A percentile compares a stretch with the other conserved stretches of the same genome.
Conservation (phyloP, 2,113 vertebrate genomes). For the Rhinolophus ferrumequinum region DNA sequence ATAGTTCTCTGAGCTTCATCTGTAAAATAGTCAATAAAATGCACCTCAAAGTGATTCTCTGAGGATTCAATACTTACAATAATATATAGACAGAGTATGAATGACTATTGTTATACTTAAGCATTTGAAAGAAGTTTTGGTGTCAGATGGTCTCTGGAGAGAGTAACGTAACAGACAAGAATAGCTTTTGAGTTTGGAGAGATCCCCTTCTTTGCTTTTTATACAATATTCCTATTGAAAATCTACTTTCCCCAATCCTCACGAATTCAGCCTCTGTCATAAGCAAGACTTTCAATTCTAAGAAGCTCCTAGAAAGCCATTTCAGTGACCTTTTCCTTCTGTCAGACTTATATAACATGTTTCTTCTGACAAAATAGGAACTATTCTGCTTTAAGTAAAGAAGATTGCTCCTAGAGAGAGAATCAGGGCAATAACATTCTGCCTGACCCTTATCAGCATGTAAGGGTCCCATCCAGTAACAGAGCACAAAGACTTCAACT, state of each 20-base stretch:
- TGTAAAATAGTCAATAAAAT: not conserved
- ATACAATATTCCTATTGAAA: slow-evolving; percentile 35
- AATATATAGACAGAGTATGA: not conserved
- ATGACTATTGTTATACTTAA: not conserved
- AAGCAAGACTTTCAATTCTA: not conserved
- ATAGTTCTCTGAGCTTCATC: not conserved
- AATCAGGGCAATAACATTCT: not conserved
- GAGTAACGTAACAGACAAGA: not conserved
- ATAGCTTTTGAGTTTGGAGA: not conserved
- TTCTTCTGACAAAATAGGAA: slow-evolving; percentile 46
- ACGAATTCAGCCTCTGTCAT: slow-evolving; percentile 19
- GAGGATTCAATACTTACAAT: not conserved
- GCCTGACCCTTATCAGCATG: not conserved
- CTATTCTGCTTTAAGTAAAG: slow-evolving; percentile 37
- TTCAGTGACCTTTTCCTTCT: slow-evolving; percentile 16
- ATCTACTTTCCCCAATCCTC: not conserved
- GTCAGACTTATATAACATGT: slow-evolving; percentile 2
- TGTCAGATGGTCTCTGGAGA: not conserved
- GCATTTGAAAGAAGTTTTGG: not conserved
- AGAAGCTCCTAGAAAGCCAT: slow-evolving; percentile 11
- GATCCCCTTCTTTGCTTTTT: not conserved
- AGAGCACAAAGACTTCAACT: not conserved
- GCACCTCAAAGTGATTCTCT: not conserved
- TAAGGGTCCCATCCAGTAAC: not conserved
- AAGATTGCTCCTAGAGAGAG: not conserved